phyloP scores from a whole-genome alignment of 2,888 invertebrate genomes.

The Neoitamus cyanurus region DNA sequence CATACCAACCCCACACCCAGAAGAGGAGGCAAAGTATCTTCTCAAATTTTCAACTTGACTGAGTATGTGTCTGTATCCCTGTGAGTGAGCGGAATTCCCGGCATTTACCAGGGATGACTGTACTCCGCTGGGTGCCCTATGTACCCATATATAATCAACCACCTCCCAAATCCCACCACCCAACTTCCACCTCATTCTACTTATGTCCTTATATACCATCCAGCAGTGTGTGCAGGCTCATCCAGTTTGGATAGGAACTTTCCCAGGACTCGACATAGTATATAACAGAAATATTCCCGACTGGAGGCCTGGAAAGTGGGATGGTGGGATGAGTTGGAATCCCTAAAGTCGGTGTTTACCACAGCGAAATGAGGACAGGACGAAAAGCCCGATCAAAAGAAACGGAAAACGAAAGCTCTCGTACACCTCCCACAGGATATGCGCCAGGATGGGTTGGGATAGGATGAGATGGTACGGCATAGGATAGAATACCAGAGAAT shows the following conservation, averaged over 20 bases:
- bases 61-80: neutral
- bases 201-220: neutral
- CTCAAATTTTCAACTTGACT: constrained; percentile 32
- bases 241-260: neutral
- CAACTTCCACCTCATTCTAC: neutral
- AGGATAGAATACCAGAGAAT: neutral
- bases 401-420: constrained; percentile 39
- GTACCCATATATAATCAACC: neutral
- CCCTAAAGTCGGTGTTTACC: neutral
- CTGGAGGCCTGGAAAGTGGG: neutral
- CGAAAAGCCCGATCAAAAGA: constrained; percentile 24
- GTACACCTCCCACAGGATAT: neutral
- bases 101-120: constrained; percentile 32
- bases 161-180: neutral
- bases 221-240: neutral
- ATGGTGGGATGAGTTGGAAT: neutral
- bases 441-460: neutral
- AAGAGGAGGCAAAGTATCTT: constrained; percentile 1
- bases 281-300: constrained; percentile 1
- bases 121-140: neutral
- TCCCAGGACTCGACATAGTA: neutral
- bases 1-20: neutral
- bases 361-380: constrained; percentile 35
- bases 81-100: constrained; percentile 30
- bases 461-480: neutral